Conservation (phyloP, 2,888 invertebrate species). For the Phytoseiulus persimilis region DNA sequence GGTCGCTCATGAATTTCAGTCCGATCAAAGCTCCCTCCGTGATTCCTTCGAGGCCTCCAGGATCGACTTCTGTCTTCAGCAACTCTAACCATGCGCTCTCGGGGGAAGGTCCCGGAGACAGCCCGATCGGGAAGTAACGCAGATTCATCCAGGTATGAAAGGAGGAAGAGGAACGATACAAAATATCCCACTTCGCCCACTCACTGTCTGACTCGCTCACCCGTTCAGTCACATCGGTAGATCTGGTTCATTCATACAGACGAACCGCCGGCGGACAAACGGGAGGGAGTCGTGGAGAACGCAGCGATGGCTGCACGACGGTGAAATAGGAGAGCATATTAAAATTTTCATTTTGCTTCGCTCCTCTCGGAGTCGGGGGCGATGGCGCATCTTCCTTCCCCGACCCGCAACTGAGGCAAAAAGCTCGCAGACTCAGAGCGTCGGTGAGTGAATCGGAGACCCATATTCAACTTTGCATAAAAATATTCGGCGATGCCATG, state of each 20-base stretch:
- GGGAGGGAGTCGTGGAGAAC: background rate
- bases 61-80: background rate
- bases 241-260: background rate
- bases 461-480: background rate
- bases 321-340: slow-evolving; percentile 27
- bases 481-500: background rate
- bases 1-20: too few species aligned
- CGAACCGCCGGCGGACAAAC: background rate
- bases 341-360: slow-evolving; percentile 27
- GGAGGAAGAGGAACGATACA: background rate
- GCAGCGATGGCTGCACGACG: background rate
- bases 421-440: background rate
- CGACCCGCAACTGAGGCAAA: background rate
- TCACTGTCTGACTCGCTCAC: background rate
- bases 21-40: too few species aligned
- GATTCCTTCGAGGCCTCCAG: too few species aligned
- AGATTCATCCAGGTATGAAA: background rate
- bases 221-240: background rate
- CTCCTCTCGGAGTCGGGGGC: background rate
- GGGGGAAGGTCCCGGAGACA: background rate
- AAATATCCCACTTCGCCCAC: background rate
- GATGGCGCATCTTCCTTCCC: background rate
- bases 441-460: too few species aligned
- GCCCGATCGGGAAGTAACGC: background rate
- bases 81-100: background rate